Evolutionary conservation across 1,140 invertebrate genomes (phyloP).

Genomic region (Caenorhabditis brenneri): DNA sequence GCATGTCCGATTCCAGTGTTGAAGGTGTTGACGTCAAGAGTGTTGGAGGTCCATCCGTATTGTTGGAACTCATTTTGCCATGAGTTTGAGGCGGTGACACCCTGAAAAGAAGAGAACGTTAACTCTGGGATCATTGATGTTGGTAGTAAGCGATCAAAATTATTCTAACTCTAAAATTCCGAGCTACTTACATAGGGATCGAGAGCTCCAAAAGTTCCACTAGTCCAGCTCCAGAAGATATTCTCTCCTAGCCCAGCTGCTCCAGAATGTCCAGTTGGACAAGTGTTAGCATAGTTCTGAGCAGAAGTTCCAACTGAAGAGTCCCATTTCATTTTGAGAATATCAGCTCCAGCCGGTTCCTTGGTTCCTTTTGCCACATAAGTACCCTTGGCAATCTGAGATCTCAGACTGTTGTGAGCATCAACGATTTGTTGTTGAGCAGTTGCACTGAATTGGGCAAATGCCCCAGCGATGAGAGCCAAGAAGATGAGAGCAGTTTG

Average conservation of each 20-base stretch:
- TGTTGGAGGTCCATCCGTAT: slow-evolving; percentile 20
- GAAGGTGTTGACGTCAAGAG: background rate
- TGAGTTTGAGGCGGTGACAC: background rate
- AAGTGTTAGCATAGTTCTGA: slow-evolving; percentile 19
- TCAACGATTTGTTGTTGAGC: background rate
- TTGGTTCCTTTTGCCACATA: slow-evolving; percentile 5
- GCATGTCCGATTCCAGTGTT: slow-evolving; percentile 41
- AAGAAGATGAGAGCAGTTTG: background rate
- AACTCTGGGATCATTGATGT: too few relatives aligned
- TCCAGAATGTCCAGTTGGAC: background rate
- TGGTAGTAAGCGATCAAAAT: too few relatives aligned
- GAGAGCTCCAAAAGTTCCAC: background rate
- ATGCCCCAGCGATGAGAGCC: background rate
- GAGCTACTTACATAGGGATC: background rate
- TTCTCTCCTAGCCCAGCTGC: slow-evolving; percentile 10
- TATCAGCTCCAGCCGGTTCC: slow-evolving; percentile 7
- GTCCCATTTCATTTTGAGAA: slow-evolving; percentile 14
- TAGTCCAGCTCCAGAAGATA: background rate
- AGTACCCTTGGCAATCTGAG: background rate
- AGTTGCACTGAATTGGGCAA: background rate
- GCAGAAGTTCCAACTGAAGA: background rate
- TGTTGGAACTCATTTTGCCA: slow-evolving; percentile 45
- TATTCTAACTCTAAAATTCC: background rate
- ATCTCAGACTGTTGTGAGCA: slow-evolving; percentile 36
- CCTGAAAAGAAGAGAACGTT: too few relatives aligned